Base-by-base conservation (phyloP, 2,888 invertebrate species). In the Cheilosia impressa region DNA sequence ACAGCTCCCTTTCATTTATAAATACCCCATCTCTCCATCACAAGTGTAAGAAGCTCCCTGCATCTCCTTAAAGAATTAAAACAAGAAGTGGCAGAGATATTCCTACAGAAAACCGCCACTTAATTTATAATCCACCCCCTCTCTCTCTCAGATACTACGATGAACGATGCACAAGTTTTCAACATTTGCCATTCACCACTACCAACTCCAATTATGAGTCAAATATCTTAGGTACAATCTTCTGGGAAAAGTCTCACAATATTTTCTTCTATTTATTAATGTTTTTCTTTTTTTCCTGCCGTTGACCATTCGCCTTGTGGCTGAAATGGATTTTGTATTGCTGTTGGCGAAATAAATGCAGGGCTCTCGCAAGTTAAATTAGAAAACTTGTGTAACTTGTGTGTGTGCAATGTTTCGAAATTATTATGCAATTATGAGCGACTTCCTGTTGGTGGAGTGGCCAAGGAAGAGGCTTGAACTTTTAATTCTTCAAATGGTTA, bases 361-460 rank as follows among this genome's bases (percentile, higher is more conserved):
- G 50, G 24, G 41, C 1, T 60, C 17, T 2, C 38, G 27, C 58
- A 71, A 71, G 50, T 71, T 71, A 71, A 71, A 71, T 71, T 58
- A 71, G 71, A 52, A 60, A 72, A 72, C 60, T 72, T 72, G 31
- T 9, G 9, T 31, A 1, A 7, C 27, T 27, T 31, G 31, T 27
- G 27, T 69, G 50, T 15, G 27, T n/a, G 27, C 38, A 62, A 27
- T 72, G 60, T 50, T 60, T 72, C 15, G 60, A 72, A 47, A 63
- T 41, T 62, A 62, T 62, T 55, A 73, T 53, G 55, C 53, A 73
- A 62, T 55, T 24, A 63, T 19, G 13, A 34, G 4, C 17, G 10
- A 2, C 4, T 57, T 22, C 10, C 19, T 50, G 22, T 52, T 52
- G 13, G 15, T 47, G 17, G 22, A 47, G 52, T 4, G 52, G 24